These are phyloP conservation scores for Drosophila hydei DNA, from an alignment of 1,140 invertebrate species.

Conservation along the genomic window DNA sequence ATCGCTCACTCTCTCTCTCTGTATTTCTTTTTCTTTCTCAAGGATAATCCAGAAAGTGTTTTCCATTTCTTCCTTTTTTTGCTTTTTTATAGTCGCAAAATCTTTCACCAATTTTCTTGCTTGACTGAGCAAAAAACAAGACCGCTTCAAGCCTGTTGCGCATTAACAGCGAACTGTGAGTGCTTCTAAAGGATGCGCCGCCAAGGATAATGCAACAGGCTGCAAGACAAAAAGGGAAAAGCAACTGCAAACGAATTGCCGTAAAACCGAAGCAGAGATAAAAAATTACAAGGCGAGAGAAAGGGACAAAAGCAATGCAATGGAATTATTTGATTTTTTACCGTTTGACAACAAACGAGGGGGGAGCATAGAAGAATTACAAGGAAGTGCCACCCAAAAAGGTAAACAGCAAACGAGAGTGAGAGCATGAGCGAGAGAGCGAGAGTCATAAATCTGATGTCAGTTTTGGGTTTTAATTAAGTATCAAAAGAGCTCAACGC, in stretches of 20 bases:
- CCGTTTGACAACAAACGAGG: slow-evolving; percentile 52
- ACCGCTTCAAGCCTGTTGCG: slow-evolving; percentile 59
- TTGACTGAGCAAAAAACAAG: slow-evolving; percentile 16
- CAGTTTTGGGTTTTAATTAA: slow-evolving; percentile 71
- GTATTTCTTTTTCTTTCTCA: neutral
- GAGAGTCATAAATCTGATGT: slow-evolving; percentile 67
- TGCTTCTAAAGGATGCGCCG: slow-evolving; percentile 57
- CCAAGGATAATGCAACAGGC: slow-evolving; percentile 28
- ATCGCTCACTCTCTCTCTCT: neutral
- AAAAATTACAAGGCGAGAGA: slow-evolving; percentile 6
- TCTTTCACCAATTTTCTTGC: slow-evolving; percentile 55
- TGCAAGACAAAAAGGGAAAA: slow-evolving; percentile 3
- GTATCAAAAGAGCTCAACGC: slow-evolving; percentile 32
- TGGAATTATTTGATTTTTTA: slow-evolving; percentile 73
- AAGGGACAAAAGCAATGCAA: slow-evolving; percentile 37
- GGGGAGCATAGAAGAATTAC: slow-evolving; percentile 58
- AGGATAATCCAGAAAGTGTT: neutral
- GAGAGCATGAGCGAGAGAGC: neutral
- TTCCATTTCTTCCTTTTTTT: neutral
- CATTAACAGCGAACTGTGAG: slow-evolving; percentile 31
- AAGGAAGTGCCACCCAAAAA: slow-evolving; percentile 64
- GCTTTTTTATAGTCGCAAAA: slow-evolving; percentile 8
- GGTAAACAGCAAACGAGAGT: slow-evolving; percentile 1
- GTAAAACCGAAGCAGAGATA: slow-evolving; percentile 12
- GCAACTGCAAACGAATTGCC: slow-evolving; percentile 62